Conservation (phyloP, 1,140 invertebrate genomes). For the Sarcophaga peregrina region DNA sequence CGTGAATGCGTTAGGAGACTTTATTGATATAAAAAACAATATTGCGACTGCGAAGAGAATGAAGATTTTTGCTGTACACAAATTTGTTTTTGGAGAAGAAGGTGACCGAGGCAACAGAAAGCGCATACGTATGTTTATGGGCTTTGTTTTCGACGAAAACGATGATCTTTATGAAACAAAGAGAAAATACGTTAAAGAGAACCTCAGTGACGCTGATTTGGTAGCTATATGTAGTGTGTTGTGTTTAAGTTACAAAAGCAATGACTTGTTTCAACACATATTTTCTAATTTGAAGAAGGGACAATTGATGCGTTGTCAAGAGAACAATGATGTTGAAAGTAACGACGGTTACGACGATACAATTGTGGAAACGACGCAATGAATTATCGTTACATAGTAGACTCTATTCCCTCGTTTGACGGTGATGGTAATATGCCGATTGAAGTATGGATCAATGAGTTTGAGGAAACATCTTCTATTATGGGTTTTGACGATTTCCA, state of each 20-base stretch:
- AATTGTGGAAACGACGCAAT: slow-evolving; percentile 15
- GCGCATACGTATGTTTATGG: too few species aligned
- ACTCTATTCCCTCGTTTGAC: neutral
- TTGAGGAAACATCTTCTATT: slow-evolving; percentile 32
- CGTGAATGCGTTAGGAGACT: too few species aligned
- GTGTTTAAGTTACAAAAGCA: neutral
- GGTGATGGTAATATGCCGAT: neutral
- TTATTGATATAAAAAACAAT: neutral
- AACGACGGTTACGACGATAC: slow-evolving; percentile 3
- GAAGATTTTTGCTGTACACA: too few species aligned
- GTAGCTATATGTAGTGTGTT: slow-evolving; percentile 35
- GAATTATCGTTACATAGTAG: neutral
- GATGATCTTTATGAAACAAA: too few species aligned
- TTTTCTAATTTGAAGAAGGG: slow-evolving; percentile 37
- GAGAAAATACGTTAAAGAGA: neutral
- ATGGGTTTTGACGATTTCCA: slow-evolving; percentile 46
- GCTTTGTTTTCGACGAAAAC: too few species aligned
- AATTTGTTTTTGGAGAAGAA: too few species aligned
- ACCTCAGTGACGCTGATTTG: slow-evolving; percentile 11
- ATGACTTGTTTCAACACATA: slow-evolving; percentile 18
- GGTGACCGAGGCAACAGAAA: too few species aligned
- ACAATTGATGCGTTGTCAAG: neutral
- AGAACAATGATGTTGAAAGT: neutral
- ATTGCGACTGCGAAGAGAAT: too few species aligned
- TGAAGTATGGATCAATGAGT: neutral